Evolutionary conservation across 2,113 vertebrate genomes (phyloP).

Genomic region (Paedocypris sp.): DNA sequence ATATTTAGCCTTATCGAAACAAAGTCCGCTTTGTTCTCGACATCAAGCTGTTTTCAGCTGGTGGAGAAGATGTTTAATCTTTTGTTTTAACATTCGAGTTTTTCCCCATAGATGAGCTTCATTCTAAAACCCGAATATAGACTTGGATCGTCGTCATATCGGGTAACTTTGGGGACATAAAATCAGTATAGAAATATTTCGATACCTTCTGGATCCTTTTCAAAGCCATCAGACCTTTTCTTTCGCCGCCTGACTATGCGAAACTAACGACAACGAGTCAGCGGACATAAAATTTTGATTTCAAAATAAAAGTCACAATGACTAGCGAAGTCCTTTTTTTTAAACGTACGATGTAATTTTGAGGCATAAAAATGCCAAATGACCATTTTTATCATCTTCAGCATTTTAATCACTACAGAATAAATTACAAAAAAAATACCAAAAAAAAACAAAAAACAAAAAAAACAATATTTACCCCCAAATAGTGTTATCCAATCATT

Average conservation of each 20-base stretch:
- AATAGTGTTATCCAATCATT: no score
- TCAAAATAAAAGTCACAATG: conserved; percentile 34
- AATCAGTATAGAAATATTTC: background rate
- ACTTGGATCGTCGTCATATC: background rate
- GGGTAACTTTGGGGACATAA: background rate
- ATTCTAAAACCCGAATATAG: background rate
- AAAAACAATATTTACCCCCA: no score
- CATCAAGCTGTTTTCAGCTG: conserved; percentile 8
- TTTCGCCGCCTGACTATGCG: background rate
- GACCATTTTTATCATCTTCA: no score
- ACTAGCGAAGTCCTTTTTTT: no score
- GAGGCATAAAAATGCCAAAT: no score
- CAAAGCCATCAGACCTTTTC: conserved; percentile 32
- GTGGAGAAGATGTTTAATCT: background rate
- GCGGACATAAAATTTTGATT: background rate
- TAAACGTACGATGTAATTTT: no score
- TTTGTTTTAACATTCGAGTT: background rate
- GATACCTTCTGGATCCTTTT: conserved; percentile 38
- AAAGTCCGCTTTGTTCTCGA: conserved; percentile 32
- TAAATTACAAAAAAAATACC: no score
- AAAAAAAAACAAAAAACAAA: no score
- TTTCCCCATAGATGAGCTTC: background rate
- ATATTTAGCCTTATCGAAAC: background rate
- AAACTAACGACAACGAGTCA: background rate
- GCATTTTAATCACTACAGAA: no score